These are phyloP conservation scores for Drosophila erecta DNA, from an alignment of 1,140 invertebrate species.

Conservation along the genomic window DNA sequence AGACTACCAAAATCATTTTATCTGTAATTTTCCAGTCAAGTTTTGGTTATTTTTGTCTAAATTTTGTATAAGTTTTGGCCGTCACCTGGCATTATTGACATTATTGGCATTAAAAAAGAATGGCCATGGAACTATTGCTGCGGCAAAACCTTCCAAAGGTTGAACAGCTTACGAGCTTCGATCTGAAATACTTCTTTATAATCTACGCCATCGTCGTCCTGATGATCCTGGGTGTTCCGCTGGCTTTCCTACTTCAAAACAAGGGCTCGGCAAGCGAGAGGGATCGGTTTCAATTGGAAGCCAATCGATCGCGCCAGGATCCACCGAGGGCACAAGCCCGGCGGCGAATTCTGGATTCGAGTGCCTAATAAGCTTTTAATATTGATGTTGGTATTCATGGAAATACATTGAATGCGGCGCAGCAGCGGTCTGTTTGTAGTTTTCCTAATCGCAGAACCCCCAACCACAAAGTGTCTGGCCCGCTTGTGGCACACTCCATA, in stretches of 20 bases:
- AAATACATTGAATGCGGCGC: constrained; percentile 25
- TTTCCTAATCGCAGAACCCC: neutral
- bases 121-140: neutral
- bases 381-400: constrained; percentile 15
- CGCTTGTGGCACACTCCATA: constrained; percentile 66
- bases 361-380: constrained; percentile 24
- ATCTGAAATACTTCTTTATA: constrained; percentile 16
- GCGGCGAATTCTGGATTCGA: constrained; percentile 18
- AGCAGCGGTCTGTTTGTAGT: constrained; percentile 34
- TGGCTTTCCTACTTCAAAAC: constrained; percentile 12
- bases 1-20: neutral
- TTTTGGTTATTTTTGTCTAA: neutral
- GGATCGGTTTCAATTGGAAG: constrained; percentile 13
- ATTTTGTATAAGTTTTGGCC: neutral
- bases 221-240: constrained; percentile 17
- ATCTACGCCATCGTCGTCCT: constrained; percentile 22
- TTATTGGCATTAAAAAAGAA: too few species aligned
- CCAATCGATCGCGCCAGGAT: neutral
- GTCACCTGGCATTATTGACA: neutral
- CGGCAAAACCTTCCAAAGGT: neutral
- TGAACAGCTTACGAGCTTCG: neutral
- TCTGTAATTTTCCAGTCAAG: neutral
- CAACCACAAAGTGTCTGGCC: constrained; percentile 18
- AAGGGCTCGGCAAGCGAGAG: constrained; percentile 4
- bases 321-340: neutral